A percentile compares a stretch with the other conserved stretches of the same genome.
phyloP scores from a whole-genome alignment of 2,113 vertebrate species.

The Thoracochromis brauschi region DNA sequence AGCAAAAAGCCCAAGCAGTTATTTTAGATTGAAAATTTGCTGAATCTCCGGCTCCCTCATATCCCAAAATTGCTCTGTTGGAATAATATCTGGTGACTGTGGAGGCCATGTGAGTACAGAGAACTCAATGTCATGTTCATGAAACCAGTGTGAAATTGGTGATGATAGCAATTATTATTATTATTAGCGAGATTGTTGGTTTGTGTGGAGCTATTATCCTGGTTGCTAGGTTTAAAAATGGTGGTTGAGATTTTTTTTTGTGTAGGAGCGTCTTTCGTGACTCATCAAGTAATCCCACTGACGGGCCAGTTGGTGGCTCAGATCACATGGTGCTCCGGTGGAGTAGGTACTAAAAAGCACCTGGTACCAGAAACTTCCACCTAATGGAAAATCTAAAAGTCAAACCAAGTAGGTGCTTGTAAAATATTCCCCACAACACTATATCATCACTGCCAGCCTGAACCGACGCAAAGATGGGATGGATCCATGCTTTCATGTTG shows the following conservation, averaged over 20 bases:
- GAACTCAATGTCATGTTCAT: fast-evolving
- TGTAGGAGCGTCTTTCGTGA: not conserved
- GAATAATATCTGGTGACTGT: not conserved
- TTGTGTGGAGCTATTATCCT: not conserved
- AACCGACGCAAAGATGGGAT: not conserved
- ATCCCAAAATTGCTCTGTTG: not conserved
- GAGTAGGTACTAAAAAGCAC: not conserved
- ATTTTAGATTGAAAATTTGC: not conserved
- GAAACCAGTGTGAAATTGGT: not conserved
- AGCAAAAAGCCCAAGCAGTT: not conserved
- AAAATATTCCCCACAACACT: not conserved
- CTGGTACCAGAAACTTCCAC: fast-evolving
- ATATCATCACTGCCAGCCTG: not conserved
- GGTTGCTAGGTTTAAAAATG: not conserved
- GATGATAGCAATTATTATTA: not conserved
- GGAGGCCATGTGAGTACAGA: not conserved
- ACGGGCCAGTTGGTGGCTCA: fast-evolving
- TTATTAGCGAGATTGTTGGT: fast-evolving
- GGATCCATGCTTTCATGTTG: not conserved
- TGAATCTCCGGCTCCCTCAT: not conserved
- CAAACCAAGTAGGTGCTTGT: not conserved
- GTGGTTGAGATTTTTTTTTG: not conserved
- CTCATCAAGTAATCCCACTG: not conserved
- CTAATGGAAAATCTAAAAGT: not conserved
- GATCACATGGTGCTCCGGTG: not conserved